Evolutionary conservation across 2,888 invertebrate species (phyloP), one percentile per base, ranked within the genome.

Genomic region (Argynnis bischoffii): DNA sequence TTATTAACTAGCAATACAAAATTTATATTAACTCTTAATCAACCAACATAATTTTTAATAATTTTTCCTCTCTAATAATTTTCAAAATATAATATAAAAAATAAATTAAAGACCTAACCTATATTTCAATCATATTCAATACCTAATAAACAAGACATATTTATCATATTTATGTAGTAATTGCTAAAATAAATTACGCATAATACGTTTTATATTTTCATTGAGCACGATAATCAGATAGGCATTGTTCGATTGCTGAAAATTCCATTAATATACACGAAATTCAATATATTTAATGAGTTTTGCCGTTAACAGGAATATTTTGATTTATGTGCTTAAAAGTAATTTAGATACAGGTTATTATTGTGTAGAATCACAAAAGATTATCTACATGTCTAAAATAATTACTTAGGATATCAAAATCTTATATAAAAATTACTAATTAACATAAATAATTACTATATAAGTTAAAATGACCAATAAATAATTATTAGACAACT

Each of bases 141-240:
- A 35, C 6, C 14, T 50, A 16, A 31, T 16, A 50, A n/a, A 35
- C 35, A 51, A 51, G 51, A 51, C 14, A 16, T n/a, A n/a, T n/a
- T n/a, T n/a, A n/a, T 48, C 26, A 14, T 51, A 16, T 51, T 63
- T 51, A 31, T 4, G 18, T 13, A 55, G 26, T 31, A 55, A 35
- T 46, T 55, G 31, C 18, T 26, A 31, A 55, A 54, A 35, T 47
- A 54, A 66, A 61, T 60, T 41, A 65, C 26, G 46, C 53, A 15
- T 65, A 54, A 60, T 66, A 60, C n/a, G 31, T 54, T 54, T 31
- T 61, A 51, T 35, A 61, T 63, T 55, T 55, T 55, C 63, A 64
- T 57, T 41, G 51, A 56, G 51, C 26, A 46, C 41, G 4, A 51
- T 46, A 57, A 64, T 64, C 56, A 57, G 50, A 46, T 57, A 51